Conservation (phyloP, 2,888 invertebrate species). For the Drosophila phalerata region DNA sequence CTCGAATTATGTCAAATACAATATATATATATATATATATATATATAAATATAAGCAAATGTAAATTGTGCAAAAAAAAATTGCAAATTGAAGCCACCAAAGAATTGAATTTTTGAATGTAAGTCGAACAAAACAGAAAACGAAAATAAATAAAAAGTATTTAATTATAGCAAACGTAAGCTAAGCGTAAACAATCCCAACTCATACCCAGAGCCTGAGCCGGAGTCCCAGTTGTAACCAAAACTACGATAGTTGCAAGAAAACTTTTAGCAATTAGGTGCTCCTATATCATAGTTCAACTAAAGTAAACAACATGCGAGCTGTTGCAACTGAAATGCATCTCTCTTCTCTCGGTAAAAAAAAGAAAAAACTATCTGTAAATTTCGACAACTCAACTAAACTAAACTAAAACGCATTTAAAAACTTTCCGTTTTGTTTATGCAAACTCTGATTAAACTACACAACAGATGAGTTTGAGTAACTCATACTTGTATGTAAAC, state of each 20-base stretch:
- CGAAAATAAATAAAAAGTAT: conserved; percentile 54
- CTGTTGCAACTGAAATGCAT: conserved; percentile 50
- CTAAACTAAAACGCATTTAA: conserved; percentile 71
- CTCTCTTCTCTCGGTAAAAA: conserved; percentile 26
- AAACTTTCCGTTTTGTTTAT: conserved; percentile 69
- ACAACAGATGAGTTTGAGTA: conserved; percentile 57
- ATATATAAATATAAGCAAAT: conserved; percentile 37
- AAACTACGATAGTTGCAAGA: conserved; percentile 47
- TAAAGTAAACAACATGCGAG: conserved; percentile 49
- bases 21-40: conserved; percentile 14
- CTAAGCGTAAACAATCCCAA: conserved; percentile 72
- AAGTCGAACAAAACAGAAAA: conserved; percentile 59
- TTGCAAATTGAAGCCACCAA: conserved; percentile 81
- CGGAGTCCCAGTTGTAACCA: conserved; percentile 44
- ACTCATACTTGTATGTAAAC: conserved; percentile 23
- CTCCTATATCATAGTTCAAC: conserved; percentile 79
- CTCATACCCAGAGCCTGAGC: conserved; percentile 46
- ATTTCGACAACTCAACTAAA: conserved; percentile 65
- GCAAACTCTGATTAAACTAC: conserved; percentile 42
- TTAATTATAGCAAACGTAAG: conserved; percentile 59
- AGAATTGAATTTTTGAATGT: conserved; percentile 82
- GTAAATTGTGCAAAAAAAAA: conserved; percentile 75
- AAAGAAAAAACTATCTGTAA: conserved; percentile 56
- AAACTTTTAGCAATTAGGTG: conserved; percentile 77
- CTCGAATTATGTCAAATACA: conserved; percentile 29